Base-by-base conservation (phyloP, 2,888 invertebrate species). In the Mimumesa dahlbomi region DNA sequence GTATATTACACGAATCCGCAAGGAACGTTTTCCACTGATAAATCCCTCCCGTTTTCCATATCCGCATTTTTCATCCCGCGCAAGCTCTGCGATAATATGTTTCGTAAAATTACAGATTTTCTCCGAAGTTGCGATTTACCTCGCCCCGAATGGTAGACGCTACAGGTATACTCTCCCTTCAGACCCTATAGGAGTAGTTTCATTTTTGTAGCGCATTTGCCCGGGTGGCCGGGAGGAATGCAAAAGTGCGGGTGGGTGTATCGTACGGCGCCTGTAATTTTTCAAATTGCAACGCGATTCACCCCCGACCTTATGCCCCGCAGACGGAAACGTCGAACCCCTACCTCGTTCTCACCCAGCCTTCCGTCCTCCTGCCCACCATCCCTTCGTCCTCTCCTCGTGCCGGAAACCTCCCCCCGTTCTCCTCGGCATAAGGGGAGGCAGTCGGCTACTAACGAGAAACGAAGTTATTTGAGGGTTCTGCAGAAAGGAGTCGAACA, bases 401-500 rank as follows among this genome's bases (percentile, higher is more conserved):
- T 22, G 14, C 58, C 42, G 56, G 18, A 40, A 58, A 50, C 61
- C 68, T 22, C 65, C 76, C 77, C 52, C 31, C 64, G 64, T 64
- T 62, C 42, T 49, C 70, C 53, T 19, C 38, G 63, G 57, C 52
- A 75, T 59, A 59, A 73, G 76, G 75, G 76, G 61, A 16, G 66
- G 66, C 69, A 72, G 63, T 56, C 56, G 56, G 77, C 80, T 81
- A 79, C 85, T 84, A 87, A 85, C 84, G 84, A 86, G 87, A 85
- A 84, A 85, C 73, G 77, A 84, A 85, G 84, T 86, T 86, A 85
- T 84, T 84, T 80, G 81, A 82, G 85, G 85, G 85, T 84, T 75
- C 80, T 64, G 75, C 73, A 79, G 80, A 85, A 84, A 85, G 84
- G 79, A 85, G 83, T 80, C 82, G 82, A 71, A 82, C 84, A 87